These are phyloP conservation scores for Coptodon rendalli DNA, from an alignment of 2,113 vertebrate genomes.

Conservation along the genomic window DNA sequence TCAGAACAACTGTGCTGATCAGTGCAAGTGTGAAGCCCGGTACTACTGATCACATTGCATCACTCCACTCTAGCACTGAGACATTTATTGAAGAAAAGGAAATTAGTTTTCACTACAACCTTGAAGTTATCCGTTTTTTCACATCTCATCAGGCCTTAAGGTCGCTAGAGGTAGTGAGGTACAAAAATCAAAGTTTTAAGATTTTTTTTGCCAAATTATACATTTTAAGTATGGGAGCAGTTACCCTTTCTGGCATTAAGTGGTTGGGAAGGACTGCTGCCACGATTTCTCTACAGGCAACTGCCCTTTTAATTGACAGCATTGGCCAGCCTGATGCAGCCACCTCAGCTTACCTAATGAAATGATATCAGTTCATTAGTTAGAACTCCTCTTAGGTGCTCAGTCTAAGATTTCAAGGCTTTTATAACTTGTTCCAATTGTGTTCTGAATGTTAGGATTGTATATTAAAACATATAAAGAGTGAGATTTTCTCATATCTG, in stretches of 20 bases:
- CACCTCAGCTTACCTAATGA: neutral
- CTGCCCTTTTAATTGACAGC: conserved; percentile 4
- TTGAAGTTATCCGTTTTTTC: neutral
- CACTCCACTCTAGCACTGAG: neutral
- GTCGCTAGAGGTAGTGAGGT: neutral
- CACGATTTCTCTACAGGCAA: conserved; percentile 26
- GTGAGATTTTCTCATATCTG: neutral
- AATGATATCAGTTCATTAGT: conserved; percentile 37
- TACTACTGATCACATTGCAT: neutral
- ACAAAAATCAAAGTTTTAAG: neutral
- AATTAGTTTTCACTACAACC: conserved; percentile 13
- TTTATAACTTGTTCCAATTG: neutral
- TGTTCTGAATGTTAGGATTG: neutral
- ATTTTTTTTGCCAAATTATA: conserved; percentile 15
- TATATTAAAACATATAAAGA: neutral
- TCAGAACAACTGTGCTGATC: neutral
- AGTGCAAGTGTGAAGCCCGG: neutral
- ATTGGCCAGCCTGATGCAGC: conserved; percentile 21
- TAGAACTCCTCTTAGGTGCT: conserved; percentile 5
- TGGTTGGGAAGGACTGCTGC: neutral
- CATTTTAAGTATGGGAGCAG: conserved; percentile 11
- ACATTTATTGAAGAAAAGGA: conserved; percentile 7
- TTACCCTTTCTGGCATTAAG: conserved; percentile 33
- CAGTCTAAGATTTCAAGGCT: neutral
- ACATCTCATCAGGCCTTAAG: conserved; percentile 27